phyloP scores from a whole-genome alignment of 2,113 vertebrate genomes.

The Xiphias gladius region DNA sequence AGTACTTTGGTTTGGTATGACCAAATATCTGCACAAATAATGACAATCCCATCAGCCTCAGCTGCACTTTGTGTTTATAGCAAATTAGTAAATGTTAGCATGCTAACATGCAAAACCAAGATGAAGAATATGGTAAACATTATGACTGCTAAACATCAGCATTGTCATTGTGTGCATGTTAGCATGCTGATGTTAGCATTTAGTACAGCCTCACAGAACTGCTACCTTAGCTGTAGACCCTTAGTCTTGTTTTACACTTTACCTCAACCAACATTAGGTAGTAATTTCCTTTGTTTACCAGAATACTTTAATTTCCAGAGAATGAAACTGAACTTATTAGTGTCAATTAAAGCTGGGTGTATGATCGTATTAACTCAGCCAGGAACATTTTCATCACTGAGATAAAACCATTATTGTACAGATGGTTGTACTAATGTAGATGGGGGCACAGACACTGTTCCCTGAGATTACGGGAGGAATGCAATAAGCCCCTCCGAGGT shows the following conservation, averaged over 20 bases:
- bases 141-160: no score
- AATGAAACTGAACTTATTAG: conserved; percentile 9
- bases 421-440: conserved; percentile 40
- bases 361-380: conserved; percentile 26
- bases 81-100: no score
- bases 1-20: not conserved
- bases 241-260: not conserved
- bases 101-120: no score
- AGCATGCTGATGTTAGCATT: no score
- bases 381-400: conserved; percentile 15
- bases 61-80: no score
- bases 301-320: conserved; percentile 4
- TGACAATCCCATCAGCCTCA: no score
- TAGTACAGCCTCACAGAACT: not conserved
- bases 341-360: conserved; percentile 22
- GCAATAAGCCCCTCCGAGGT: conserved; percentile 31
- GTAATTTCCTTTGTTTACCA: not conserved
- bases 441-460: conserved; percentile 13
- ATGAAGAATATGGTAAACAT: no score
- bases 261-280: not conserved
- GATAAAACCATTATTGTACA: conserved; percentile 25
- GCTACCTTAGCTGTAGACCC: no score
- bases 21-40: not conserved
- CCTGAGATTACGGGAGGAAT: not conserved
- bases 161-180: not conserved